Percentiles rank a stretch among this genome's conserved stretches.
phyloP scores from a whole-genome alignment of 2,888 invertebrate genomes.

The Synergus itoensis region DNA sequence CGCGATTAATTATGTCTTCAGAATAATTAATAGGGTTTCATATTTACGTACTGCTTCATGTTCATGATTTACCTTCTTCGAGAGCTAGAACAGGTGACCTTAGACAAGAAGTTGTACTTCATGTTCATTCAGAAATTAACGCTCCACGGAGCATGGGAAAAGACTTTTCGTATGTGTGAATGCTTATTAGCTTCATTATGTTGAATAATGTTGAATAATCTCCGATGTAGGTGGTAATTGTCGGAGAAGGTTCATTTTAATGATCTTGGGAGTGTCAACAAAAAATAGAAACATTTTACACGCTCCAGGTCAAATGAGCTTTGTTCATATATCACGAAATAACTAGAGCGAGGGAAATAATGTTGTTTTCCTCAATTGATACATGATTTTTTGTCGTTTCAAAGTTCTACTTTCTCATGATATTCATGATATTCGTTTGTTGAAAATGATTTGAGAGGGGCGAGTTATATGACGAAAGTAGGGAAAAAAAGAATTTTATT shows the following conservation, averaged over 20 bases:
- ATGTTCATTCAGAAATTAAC: not conserved
- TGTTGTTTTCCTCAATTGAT: not conserved
- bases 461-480: conserved; percentile 26
- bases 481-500: conserved; percentile 32
- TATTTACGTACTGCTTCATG: conserved; percentile 8
- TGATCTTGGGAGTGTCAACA: conserved; percentile 19
- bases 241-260: conserved; percentile 27
- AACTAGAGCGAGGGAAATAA: not conserved
- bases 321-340: conserved; percentile 30
- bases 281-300: conserved; percentile 15
- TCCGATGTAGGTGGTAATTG: conserved; percentile 1
- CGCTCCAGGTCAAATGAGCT: conserved; percentile 19
- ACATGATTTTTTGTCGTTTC: not conserved
- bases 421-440: conserved; percentile 12
- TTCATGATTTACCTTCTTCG: not conserved
- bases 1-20: conserved; percentile 29
- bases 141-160: not conserved
- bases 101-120: not conserved
- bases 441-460: not conserved
- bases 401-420: not conserved
- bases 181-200: conserved; percentile 3
- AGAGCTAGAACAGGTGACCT: conserved; percentile 2
- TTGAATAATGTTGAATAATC: not conserved
- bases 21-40: conserved; percentile 32
- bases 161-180: not conserved